These are phyloP conservation scores for Anguilla japonica DNA, from an alignment of 2,113 vertebrate genomes.

Conservation along the genomic window DNA sequence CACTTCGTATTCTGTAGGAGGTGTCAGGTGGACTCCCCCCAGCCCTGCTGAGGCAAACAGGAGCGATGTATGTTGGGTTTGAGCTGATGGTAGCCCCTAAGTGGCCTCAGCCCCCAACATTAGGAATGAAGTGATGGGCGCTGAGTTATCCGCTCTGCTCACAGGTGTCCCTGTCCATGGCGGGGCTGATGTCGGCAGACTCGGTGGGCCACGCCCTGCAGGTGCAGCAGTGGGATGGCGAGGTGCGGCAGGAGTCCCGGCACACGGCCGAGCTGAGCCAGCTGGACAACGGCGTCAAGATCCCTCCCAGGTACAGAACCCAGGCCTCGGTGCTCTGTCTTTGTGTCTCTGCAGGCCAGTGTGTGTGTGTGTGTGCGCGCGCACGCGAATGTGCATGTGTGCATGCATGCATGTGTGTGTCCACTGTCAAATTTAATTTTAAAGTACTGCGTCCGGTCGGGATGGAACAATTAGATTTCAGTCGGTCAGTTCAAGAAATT, in stretches of 20 bases:
- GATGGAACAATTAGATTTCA: no score
- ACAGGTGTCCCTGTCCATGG: conserved; percentile 87
- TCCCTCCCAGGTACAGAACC: conserved; percentile 86
- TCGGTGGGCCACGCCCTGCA: conserved; percentile 91
- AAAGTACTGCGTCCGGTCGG: no score
- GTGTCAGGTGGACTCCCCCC: neutral
- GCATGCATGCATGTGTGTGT: neutral
- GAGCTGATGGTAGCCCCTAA: no score
- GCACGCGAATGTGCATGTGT: neutral
- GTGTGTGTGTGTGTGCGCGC: neutral
- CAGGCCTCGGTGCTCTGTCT: neutral
- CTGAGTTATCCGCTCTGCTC: neutral
- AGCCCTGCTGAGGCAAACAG: no score
- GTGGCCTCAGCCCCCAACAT: neutral
- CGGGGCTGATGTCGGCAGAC: conserved; percentile 89
- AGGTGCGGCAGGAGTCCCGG: conserved; percentile 91
- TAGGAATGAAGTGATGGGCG: neutral
- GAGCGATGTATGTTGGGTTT: no score
- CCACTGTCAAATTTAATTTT: neutral
- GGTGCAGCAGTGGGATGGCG: conserved; percentile 97
- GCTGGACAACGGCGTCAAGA: conserved; percentile 88
- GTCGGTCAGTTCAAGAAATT: no score
- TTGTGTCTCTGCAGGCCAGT: neutral
- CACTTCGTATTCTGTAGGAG: no score
- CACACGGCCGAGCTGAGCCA: conserved; percentile 89